phyloP scores from a whole-genome alignment of 2,888 invertebrate genomes.

The Beris morrisii region DNA sequence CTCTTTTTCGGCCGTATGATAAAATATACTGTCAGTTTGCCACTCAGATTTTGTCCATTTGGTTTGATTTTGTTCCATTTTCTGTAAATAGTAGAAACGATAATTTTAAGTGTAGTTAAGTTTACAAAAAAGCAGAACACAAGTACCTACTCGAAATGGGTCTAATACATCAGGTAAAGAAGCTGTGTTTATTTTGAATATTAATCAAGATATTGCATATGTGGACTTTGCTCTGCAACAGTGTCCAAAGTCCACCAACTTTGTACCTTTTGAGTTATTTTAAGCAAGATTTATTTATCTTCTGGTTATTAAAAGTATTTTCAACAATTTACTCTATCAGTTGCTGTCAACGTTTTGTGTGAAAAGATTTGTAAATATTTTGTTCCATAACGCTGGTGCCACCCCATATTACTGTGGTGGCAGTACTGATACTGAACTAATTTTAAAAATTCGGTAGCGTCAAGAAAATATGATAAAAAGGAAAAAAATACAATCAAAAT shows the following conservation, averaged over 20 bases:
- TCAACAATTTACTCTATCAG: too few species aligned
- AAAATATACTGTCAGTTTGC: neutral
- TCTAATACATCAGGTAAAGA: constrained; percentile 10
- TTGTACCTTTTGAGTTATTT: neutral
- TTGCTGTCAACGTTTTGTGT: too few species aligned
- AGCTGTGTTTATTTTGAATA: neutral
- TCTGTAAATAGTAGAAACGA: neutral
- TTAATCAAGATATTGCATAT: neutral
- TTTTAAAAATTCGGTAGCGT: too few species aligned
- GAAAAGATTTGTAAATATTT: too few species aligned
- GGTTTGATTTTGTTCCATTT: neutral
- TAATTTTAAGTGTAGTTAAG: constrained; percentile 1
- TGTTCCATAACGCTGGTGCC: too few species aligned
- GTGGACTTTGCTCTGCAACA: constrained; percentile 9
- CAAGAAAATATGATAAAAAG: too few species aligned
- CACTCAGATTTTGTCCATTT: neutral
- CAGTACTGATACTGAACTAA: too few species aligned
- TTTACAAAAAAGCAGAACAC: neutral
- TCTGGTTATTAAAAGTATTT: too few species aligned
- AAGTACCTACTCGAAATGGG: constrained; percentile 1
- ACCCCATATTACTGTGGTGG: too few species aligned
- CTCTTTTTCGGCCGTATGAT: too few species aligned
- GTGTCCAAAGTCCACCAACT: constrained; percentile 9
- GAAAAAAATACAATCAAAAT: too few species aligned
- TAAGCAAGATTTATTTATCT: neutral